phyloP scores from a whole-genome alignment of 2,797 vertebrate genomes.

The Silurus aristotelis region DNA sequence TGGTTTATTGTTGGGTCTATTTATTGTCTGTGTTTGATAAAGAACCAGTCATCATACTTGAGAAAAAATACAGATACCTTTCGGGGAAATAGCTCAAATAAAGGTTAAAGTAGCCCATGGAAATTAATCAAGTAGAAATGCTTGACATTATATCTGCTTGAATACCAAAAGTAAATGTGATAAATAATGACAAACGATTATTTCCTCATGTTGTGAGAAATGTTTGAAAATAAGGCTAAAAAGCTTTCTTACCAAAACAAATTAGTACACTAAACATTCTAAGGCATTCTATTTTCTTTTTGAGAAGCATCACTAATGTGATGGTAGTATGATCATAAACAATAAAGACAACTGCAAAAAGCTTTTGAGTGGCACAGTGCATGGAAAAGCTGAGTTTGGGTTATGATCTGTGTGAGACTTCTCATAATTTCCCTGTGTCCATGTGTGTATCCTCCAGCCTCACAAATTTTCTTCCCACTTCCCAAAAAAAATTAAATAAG shows the following conservation, averaged over 20 bases:
- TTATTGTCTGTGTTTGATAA: conserved; percentile 5
- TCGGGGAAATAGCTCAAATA: conserved; percentile 1
- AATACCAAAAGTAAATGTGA: not conserved
- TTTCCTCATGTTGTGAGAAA: not conserved
- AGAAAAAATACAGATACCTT: not conserved
- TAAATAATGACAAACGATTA: not conserved
- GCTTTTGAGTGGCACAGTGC: not conserved
- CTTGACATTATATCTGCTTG: conserved; percentile 10
- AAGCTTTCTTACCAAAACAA: not conserved
- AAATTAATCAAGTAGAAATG: not conserved
- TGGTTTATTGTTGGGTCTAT: conserved; percentile 17
- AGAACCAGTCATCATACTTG: not conserved
- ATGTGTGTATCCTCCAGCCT: not conserved
- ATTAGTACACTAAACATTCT: not conserved
- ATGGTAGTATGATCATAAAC: no score
- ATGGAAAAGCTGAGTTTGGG: not conserved
- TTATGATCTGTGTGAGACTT: not conserved
- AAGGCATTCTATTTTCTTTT: not conserved
- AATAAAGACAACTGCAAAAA: not conserved
- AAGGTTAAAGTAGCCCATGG: conserved; percentile 14
- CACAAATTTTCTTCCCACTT: not conserved
- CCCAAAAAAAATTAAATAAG: not conserved
- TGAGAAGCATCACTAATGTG: not conserved
- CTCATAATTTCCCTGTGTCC: not conserved
- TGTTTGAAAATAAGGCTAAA: not conserved